A percentile compares a stretch with the other conserved stretches of the same genome.
These are phyloP conservation scores for Drosophila bocki DNA, from an alignment of 1,140 invertebrate genomes.

Conservation along the genomic window DNA sequence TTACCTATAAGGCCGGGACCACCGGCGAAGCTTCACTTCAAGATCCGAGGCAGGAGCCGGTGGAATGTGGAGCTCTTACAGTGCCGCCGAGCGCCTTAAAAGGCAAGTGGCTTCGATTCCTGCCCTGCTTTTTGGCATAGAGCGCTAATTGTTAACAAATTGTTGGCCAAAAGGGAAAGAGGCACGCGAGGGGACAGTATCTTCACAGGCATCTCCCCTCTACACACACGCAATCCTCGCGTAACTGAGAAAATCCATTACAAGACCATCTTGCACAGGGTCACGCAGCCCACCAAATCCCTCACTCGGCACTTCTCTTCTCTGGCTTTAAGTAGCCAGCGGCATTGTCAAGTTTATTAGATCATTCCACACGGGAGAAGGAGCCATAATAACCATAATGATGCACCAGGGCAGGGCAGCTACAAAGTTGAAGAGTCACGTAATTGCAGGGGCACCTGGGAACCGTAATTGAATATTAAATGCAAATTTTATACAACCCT, in stretches of 20 bases:
- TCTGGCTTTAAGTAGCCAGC: conserved; percentile 24
- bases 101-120: conserved; percentile 56
- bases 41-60: not conserved
- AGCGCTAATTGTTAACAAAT: conserved; percentile 82
- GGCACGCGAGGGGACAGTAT: conserved; percentile 49
- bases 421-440: conserved; percentile 4
- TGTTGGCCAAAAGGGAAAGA: conserved; percentile 54
- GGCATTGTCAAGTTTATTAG: conserved; percentile 39
- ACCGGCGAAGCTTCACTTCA: conserved; percentile 44
- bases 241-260: conserved; percentile 74
- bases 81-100: conserved; percentile 58
- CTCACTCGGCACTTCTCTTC: not conserved
- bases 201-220: conserved; percentile 5
- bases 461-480: conserved; percentile 42
- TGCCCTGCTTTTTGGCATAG: conserved; percentile 57
- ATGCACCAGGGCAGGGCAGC: not conserved
- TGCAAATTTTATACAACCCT: conserved; percentile 10
- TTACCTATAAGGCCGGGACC: conserved; percentile 31
- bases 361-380: not conserved
- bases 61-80: conserved; percentile 64
- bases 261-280: conserved; percentile 24
- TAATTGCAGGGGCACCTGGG: not conserved
- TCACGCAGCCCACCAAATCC: conserved; percentile 36
- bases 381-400: conserved; percentile 16
- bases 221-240: conserved; percentile 64